Percentiles rank a stretch among this genome's conserved stretches.
phyloP scores from a whole-genome alignment of 2,888 invertebrate species.

The Eledone cirrhosa region DNA sequence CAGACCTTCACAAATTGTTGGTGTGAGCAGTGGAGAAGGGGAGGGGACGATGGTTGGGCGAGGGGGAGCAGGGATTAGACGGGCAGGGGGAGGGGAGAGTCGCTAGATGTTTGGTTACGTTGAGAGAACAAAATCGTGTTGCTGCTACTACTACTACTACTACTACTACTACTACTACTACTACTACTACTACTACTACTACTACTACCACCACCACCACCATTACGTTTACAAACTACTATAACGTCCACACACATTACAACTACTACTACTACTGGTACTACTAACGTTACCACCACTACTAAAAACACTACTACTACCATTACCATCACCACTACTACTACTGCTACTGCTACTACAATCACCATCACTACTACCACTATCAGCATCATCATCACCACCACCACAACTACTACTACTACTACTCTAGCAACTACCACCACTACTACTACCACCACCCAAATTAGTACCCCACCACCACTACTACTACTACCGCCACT shows the following conservation, averaged over 20 bases:
- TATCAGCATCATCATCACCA: background rate
- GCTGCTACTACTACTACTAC: background rate
- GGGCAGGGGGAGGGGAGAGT: no score
- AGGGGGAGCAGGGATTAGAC: no score
- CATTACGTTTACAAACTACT: background rate
- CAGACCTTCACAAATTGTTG: no score
- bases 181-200: background rate
- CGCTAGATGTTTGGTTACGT: no score
- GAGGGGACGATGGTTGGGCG: no score
- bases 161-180: background rate
- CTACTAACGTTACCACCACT: background rate
- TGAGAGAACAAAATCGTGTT: background rate
- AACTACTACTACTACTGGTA: background rate
- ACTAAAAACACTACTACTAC: background rate
- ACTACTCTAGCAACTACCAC: background rate
- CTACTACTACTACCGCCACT: background rate
- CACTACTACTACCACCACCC: background rate
- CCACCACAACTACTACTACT: constrained; percentile 12
- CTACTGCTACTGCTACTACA: background rate
- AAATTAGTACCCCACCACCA: background rate
- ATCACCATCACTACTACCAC: background rate
- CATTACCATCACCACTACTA: background rate
- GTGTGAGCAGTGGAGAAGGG: no score
- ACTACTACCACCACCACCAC: background rate
- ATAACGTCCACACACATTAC: background rate